A percentile compares a stretch with the other conserved stretches of the same genome.
Evolutionary conservation across 2,113 vertebrate genomes (phyloP).

Genomic region (Synchiropus splendidus): DNA sequence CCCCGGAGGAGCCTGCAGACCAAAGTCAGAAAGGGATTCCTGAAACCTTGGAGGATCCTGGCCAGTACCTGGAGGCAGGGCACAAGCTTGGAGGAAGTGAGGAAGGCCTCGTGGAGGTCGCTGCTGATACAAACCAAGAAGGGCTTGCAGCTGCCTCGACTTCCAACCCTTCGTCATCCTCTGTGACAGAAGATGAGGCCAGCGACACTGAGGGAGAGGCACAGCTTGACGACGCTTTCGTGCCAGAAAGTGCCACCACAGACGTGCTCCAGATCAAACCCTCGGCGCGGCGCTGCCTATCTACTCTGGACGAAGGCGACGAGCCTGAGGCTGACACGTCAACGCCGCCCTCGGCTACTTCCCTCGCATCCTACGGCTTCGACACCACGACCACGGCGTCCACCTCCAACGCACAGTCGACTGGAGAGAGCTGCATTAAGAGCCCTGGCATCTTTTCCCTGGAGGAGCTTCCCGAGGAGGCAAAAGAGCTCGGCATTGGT

Average conservation of each 20-base stretch:
- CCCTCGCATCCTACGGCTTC: conserved; percentile 61
- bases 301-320: conserved; percentile 52
- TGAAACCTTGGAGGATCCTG: conserved; percentile 38
- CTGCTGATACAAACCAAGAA: conserved; percentile 51
- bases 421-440: conserved; percentile 64
- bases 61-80: conserved; percentile 46
- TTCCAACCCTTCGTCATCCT: conserved; percentile 56
- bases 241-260: conserved; percentile 1
- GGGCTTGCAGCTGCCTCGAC: conserved; percentile 48
- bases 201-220: conserved; percentile 68
- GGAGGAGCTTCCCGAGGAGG: conserved; percentile 63
- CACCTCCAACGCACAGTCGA: conserved; percentile 63
- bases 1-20: conserved; percentile 66
- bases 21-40: conserved; percentile 44
- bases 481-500: conserved; percentile 41
- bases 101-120: too few species aligned
- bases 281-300: conserved; percentile 33
- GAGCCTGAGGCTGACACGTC: conserved; percentile 35
- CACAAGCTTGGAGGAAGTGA: too few species aligned
- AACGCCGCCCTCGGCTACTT: conserved; percentile 64
- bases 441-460: conserved; percentile 72
- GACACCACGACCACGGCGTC: conserved; percentile 57
- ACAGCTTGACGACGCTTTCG: conserved; percentile 47
- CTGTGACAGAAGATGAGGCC: conserved; percentile 65
- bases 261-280: conserved; percentile 26